Percentiles rank a stretch among this genome's conserved stretches.
Evolutionary conservation across 2,888 invertebrate species (phyloP).

Genomic region (Alcis repandata): DNA sequence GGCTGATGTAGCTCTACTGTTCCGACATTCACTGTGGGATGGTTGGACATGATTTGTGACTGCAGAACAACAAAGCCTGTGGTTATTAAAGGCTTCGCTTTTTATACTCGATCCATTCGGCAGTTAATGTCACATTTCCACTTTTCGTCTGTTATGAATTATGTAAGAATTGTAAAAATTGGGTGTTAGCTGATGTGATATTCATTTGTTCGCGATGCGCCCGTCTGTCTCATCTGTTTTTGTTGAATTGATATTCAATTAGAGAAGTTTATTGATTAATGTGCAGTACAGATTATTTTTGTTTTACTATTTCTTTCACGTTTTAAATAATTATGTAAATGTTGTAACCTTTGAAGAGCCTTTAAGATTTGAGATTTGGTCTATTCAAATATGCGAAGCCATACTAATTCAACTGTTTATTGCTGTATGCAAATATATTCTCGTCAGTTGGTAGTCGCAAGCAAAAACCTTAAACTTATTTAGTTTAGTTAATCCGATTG

Average conservation of each 20-base stretch:
- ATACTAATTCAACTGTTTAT: too few species aligned
- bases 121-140: slow-evolving; percentile 48
- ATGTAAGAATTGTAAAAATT: slow-evolving; percentile 40
- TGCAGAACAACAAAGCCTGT: slow-evolving; percentile 44
- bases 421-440: too few species aligned
- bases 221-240: slow-evolving; percentile 19
- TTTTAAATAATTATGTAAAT: too few species aligned
- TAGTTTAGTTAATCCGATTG: background rate
- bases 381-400: too few species aligned
- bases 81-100: slow-evolving; percentile 42
- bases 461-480: too few species aligned
- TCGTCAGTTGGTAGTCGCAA: too few species aligned
- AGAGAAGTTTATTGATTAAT: slow-evolving; percentile 14
- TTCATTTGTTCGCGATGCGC: slow-evolving; percentile 32
- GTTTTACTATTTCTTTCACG: background rate
- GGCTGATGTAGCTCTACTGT: background rate
- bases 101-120: slow-evolving; percentile 41
- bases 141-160: slow-evolving; percentile 43
- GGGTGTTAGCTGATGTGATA: slow-evolving; percentile 43
- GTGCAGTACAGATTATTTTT: background rate
- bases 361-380: too few species aligned
- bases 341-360: too few species aligned
- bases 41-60: slow-evolving; percentile 48
- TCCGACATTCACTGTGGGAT: slow-evolving; percentile 26
- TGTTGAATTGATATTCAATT: slow-evolving; percentile 14